Evolutionary conservation across 2,888 invertebrate species (phyloP).

Genomic region (Pseudococcus longispinus): DNA sequence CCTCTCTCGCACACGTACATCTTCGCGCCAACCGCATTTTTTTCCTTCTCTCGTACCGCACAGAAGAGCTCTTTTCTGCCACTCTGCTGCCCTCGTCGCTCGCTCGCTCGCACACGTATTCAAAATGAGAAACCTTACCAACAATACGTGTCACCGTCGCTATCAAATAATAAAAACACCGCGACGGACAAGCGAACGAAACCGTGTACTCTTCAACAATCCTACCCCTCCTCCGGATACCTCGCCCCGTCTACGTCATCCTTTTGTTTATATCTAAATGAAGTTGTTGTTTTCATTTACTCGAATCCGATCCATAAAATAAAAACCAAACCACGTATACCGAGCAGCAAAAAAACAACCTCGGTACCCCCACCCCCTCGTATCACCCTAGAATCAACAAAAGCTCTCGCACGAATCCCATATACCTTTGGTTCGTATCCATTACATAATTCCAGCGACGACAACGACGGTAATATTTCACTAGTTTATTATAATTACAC

Average conservation of each 20-base stretch:
- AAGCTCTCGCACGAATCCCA: neutral
- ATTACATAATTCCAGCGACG: neutral
- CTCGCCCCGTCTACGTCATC: neutral
- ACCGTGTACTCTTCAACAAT: neutral
- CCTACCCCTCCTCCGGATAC: neutral
- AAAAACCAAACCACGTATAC: neutral
- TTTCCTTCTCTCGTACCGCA: neutral
- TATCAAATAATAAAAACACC: slow-evolving; percentile 6
- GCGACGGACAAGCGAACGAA: neutral
- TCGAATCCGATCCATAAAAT: neutral
- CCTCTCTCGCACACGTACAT: neutral
- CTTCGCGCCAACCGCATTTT: neutral
- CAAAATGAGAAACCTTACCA: neutral
- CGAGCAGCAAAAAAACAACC: neutral
- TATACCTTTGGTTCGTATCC: neutral
- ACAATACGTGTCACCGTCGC: slow-evolving; percentile 4
- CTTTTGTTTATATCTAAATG: neutral
- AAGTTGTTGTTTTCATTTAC: neutral
- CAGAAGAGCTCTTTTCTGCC: neutral
- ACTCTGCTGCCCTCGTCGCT: neutral
- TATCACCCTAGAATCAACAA: neutral
- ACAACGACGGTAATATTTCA: no score
- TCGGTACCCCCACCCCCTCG: neutral
- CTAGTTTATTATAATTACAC: no score
- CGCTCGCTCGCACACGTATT: neutral